Evolutionary conservation across 2,113 vertebrate genomes (phyloP), one percentile per base, ranked within the genome.

Genomic region (Natator depressus): DNA sequence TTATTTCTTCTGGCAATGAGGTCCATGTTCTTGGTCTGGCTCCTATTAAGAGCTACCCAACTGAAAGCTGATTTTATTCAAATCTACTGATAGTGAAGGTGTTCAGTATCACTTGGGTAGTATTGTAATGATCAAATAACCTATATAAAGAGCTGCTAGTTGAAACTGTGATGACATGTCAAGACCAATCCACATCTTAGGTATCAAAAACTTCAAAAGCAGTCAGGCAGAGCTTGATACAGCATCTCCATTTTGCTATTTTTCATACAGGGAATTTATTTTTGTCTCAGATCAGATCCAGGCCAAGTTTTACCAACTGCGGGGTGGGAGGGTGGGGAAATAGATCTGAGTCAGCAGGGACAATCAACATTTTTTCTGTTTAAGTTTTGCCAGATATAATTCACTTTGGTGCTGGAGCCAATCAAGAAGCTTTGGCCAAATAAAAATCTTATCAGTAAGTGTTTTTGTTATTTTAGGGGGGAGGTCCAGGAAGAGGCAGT

Each of bases 21-120:
- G 16, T 65, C 31, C 62, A 65, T 65, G 19, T 80, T 84, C 87
- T 49, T 76, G 65, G 35, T 72, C 85, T 42, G 29, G 76, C 49
- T 89, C 88, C 82, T 62, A 62, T 72, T 80, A 47, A 85, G 38
- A 91, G 87, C 57, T 38, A 47, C 17, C 42, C 47, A 25, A 82
- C 78, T 84, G 84, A 84, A 81, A 80, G 86, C 38, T 78, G 72
- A 82, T 83, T 95, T 93, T 54, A 88, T 27, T 83, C 65, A 93
- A 89, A 84, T 42, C 59, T 50, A 54, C 50, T 79, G 80, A 27
- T 0, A 85, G 11, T 55, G 65, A 94, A 93, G 81, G 53, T 85
- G 69, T 90, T 87, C 47, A 38, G 24, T 79, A 89, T 46, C 54
- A 49, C 65, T 86, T 87, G 1, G 27, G 47, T 69, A 54, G n/a